Evolutionary conservation across 2,113 vertebrate species (phyloP), one percentile per base, ranked within the genome.

Genomic region (Callopanchax toddi): DNA sequence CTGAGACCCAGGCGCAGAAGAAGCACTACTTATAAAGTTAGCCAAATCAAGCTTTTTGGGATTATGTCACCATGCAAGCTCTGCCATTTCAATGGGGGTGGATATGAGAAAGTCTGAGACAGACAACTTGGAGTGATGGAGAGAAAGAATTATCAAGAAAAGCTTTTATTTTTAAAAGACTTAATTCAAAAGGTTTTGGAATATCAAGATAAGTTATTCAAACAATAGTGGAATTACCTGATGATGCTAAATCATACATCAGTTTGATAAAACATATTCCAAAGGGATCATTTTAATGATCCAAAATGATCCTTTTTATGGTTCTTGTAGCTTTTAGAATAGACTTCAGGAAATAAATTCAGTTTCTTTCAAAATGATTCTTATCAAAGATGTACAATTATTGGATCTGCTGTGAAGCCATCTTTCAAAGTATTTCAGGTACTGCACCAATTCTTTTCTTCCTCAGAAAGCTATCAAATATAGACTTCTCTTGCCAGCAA

Each of bases 21-120:
- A 86, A 89, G 89, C 84, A 73, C 86, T 89, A 86, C 91, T 93
- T 91, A 90, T 86, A 83, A 91, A 91, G 89, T 91, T 89, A 88
- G 80, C 91, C 83, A 86, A 90, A 92, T 91, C 89, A 60, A 85
- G 87, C 82, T 89, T 86, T 84, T 89, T 82, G 77, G 90, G 87
- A 91, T 91, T 91, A 90, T 84, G 89, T 88, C 89, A 87, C 74
- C 74, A 56, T 79, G 86, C 74, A 70, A 87, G 64, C 68, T 21
- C 66, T 73, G 81, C 76, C 68, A 11, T 87, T 90, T 90, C 83
- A 86, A 82, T 78, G 37, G 42, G 49, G 67, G 45, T 78, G 69
- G 59, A 42, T 25, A 67, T 39, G 69, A 66, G 49, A 58, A 64
- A 57, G 40, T 32, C 48, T 60, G 70, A 42, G 50, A 48, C 39